Evolutionary conservation across 2,113 vertebrate species (phyloP).

Genomic region (Urocolius indicus): DNA sequence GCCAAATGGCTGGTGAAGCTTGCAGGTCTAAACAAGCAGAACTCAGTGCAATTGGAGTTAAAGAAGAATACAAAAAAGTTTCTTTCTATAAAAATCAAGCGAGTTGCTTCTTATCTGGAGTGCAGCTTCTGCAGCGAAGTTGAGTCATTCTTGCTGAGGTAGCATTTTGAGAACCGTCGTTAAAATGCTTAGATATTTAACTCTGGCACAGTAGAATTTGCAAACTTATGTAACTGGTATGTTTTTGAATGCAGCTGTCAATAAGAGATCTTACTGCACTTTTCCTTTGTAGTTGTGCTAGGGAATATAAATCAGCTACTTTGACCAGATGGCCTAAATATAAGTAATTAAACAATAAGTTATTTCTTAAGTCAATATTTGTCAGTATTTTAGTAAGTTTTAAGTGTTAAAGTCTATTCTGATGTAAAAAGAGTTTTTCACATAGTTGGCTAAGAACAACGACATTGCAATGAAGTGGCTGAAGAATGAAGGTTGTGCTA

Average conservation of each 20-base stretch:
- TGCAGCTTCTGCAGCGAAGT: slow-evolving; percentile 4
- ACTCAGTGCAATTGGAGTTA: slow-evolving; percentile 17
- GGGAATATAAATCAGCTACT: slow-evolving; percentile 17
- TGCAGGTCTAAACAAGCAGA: slow-evolving; percentile 62
- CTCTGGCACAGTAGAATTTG: slow-evolving; percentile 50
- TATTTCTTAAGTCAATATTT: background rate
- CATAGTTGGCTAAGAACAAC: background rate
- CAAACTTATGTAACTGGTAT: slow-evolving; percentile 68
- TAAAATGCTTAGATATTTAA: slow-evolving; percentile 68
- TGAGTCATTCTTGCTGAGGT: slow-evolving; percentile 62
- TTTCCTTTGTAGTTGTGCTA: slow-evolving; percentile 1
- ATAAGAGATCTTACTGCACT: slow-evolving; percentile 47
- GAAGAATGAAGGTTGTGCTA: slow-evolving; percentile 20
- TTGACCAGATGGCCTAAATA: slow-evolving; percentile 12
- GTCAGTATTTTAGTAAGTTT: background rate
- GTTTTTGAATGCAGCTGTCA: slow-evolving; percentile 70
- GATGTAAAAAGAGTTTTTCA: background rate
- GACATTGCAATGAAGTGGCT: slow-evolving; percentile 8
- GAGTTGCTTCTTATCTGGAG: slow-evolving; percentile 54
- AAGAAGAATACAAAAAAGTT: slow-evolving; percentile 12
- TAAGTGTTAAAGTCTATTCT: background rate
- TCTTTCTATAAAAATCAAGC: background rate
- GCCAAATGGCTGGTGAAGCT: slow-evolving; percentile 8
- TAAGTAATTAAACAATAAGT: background rate
- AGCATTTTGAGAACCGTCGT: slow-evolving; percentile 50